Conservation (phyloP, 2,888 invertebrate species). For the Synergus laeviventris region DNA sequence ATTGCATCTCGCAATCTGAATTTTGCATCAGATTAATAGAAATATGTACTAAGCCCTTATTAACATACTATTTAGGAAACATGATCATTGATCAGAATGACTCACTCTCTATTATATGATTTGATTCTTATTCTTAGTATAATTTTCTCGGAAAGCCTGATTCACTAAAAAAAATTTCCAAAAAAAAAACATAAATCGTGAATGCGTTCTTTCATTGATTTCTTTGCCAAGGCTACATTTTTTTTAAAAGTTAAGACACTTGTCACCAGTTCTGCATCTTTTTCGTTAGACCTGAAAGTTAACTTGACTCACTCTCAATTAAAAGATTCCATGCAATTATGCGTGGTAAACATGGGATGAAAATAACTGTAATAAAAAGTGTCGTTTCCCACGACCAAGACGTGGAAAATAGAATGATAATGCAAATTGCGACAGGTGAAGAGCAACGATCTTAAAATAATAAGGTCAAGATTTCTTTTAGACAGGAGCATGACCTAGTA, state of each 20-base stretch:
- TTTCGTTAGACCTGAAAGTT: neutral
- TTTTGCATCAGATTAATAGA: neutral
- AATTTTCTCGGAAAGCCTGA: neutral
- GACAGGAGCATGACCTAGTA: neutral
- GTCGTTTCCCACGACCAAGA: conserved; percentile 16
- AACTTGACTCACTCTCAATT: conserved; percentile 3
- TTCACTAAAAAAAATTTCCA: neutral
- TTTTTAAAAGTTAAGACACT: neutral
- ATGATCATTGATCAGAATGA: neutral
- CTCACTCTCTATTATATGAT: conserved; percentile 10
- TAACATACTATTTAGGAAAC: conserved; percentile 1
- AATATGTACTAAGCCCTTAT: neutral
- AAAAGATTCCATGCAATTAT: conserved; percentile 22
- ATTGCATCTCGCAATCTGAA: neutral
- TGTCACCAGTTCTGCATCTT: neutral
- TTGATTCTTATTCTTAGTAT: conserved; percentile 5
- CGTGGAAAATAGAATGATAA: conserved; percentile 1
- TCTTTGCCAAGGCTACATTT: neutral
- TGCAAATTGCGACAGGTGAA: conserved; percentile 29
- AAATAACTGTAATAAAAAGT: conserved; percentile 15
- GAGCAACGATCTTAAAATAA: conserved; percentile 33
- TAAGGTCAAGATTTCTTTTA: conserved; percentile 28
- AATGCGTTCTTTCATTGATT: neutral
- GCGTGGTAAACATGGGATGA: conserved; percentile 9
- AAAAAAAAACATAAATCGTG: neutral